Evolutionary conservation across 2,113 vertebrate genomes (phyloP).

Genomic region (Misgurnus anguillicaudatus): DNA sequence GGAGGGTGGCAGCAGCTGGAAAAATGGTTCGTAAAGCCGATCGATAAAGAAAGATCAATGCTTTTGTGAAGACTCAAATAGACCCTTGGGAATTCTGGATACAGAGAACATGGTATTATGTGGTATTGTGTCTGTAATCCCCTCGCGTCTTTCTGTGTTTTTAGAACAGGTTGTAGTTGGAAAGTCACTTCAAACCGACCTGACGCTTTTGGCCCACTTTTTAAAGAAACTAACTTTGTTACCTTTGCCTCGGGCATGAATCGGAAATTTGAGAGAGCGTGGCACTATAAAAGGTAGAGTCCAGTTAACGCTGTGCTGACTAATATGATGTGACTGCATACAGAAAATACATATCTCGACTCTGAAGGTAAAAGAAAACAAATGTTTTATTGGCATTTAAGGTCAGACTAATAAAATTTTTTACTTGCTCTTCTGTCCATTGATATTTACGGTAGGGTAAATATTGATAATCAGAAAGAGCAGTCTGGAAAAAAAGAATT

Average conservation of each 20-base stretch:
- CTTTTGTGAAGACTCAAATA: slow-evolving; percentile 46
- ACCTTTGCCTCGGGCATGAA: slow-evolving; percentile 49
- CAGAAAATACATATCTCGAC: slow-evolving; percentile 43
- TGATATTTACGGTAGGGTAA: too few relatives aligned
- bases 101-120: slow-evolving; percentile 21
- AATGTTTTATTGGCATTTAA: neutral
- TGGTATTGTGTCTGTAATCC: slow-evolving; percentile 48
- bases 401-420: too few relatives aligned
- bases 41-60: slow-evolving; percentile 53
- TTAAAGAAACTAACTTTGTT: slow-evolving; percentile 38
- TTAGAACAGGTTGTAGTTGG: slow-evolving; percentile 43
- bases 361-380: slow-evolving; percentile 18
- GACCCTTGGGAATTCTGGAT: slow-evolving; percentile 40
- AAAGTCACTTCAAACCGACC: slow-evolving; percentile 31
- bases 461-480: too few relatives aligned
- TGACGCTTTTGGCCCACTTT: slow-evolving; percentile 49
- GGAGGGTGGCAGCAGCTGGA: slow-evolving; percentile 31
- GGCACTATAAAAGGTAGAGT: slow-evolving; percentile 40
- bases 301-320: slow-evolving; percentile 32
- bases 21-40: slow-evolving; percentile 48
- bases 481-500: too few relatives aligned
- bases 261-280: slow-evolving; percentile 41
- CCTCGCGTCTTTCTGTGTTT: slow-evolving; percentile 31
- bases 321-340: slow-evolving; percentile 28
- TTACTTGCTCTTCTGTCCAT: too few relatives aligned